Conservation (phyloP, 2,888 invertebrate species). For the Heliconius aoede region DNA sequence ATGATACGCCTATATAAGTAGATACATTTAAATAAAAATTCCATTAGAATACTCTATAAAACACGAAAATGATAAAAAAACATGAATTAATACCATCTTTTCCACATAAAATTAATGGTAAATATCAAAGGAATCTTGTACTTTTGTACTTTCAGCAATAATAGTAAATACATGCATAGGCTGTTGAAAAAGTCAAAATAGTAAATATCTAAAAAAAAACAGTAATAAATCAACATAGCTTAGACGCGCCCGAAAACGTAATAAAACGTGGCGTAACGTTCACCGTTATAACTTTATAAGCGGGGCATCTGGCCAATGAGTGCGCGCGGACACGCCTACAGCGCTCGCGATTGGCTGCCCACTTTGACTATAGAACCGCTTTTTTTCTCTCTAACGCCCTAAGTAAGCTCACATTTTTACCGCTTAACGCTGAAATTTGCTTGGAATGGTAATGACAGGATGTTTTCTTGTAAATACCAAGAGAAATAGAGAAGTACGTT, state of each 20-base stretch:
- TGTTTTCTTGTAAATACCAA: background rate
- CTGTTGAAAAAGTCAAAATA: background rate
- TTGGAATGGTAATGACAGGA: constrained; percentile 42
- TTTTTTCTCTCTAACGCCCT: constrained; percentile 80
- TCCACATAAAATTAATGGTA: constrained; percentile 1
- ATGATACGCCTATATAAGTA: background rate
- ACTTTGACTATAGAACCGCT: constrained; percentile 83
- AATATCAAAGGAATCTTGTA: background rate
- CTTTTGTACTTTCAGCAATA: background rate
- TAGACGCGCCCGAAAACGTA: constrained; percentile 48
- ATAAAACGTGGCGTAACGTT: constrained; percentile 48
- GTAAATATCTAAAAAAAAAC: constrained; percentile 18
- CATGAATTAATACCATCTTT: background rate
- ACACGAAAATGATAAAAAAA: background rate
- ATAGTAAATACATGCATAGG: background rate
- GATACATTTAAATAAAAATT: too few relatives aligned
- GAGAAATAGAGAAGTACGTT: background rate
- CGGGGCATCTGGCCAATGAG: constrained; percentile 71
- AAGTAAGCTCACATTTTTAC: constrained; percentile 65
- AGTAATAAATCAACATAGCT: constrained; percentile 39
- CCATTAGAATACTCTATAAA: background rate
- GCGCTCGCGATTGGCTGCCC: constrained; percentile 74
- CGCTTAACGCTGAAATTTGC: constrained; percentile 45
- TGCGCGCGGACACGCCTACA: constrained; percentile 75
- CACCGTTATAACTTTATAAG: constrained; percentile 71